Conservation (phyloP, 2,888 invertebrate genomes). For the Acronicta leporina region DNA sequence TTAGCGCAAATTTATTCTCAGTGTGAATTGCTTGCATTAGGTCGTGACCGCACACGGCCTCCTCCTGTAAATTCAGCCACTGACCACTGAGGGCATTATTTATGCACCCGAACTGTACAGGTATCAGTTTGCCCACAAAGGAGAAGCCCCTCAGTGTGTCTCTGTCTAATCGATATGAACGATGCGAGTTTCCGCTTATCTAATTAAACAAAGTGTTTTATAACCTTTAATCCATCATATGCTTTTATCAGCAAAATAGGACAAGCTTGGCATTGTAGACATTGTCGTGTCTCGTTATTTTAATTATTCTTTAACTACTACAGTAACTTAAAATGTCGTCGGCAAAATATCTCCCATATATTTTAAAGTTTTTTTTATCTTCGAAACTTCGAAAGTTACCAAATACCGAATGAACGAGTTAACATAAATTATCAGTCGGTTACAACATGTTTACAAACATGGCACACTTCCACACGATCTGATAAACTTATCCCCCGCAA, state of each 20-base stretch:
- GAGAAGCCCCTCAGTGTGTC: slow-evolving; percentile 69
- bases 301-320: slow-evolving; percentile 19
- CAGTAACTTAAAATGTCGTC: slow-evolving; percentile 22
- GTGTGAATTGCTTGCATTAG: slow-evolving; percentile 20
- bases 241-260: slow-evolving; percentile 29
- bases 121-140: slow-evolving; percentile 59
- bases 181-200: slow-evolving; percentile 61
- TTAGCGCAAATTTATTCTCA: slow-evolving; percentile 13
- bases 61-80: slow-evolving; percentile 18
- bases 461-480: slow-evolving; percentile 11
- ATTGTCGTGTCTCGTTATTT: slow-evolving; percentile 15
- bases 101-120: slow-evolving; percentile 45
- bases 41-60: slow-evolving; percentile 19
- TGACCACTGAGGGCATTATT: slow-evolving; percentile 37
- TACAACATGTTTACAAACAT: slow-evolving; percentile 23
- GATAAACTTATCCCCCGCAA: slow-evolving; percentile 23
- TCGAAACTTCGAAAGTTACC: slow-evolving; percentile 3
- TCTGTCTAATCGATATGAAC: slow-evolving; percentile 67
- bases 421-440: slow-evolving; percentile 8
- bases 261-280: slow-evolving; percentile 15
- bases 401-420: slow-evolving; percentile 22
- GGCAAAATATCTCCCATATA: slow-evolving; percentile 23
- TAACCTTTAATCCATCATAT: slow-evolving; percentile 57
- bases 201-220: slow-evolving; percentile 59
- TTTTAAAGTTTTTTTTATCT: too few species aligned